Evolutionary conservation across 2,113 vertebrate species (phyloP).

Genomic region (Struthio camelus): DNA sequence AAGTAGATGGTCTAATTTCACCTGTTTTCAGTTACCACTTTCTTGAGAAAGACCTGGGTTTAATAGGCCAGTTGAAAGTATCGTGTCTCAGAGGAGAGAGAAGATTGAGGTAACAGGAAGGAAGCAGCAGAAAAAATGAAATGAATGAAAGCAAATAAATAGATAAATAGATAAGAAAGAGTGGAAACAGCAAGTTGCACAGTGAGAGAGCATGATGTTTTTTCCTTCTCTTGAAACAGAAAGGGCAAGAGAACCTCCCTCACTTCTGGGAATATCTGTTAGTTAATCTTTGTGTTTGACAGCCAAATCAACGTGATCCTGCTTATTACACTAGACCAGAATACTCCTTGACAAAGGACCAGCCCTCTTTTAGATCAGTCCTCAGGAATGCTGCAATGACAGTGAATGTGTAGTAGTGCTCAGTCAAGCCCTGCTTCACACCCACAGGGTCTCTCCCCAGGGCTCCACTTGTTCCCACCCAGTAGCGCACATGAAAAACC

Average conservation of each 20-base stretch:
- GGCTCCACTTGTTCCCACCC: neutral
- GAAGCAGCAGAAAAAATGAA: neutral
- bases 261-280: neutral
- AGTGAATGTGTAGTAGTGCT: neutral
- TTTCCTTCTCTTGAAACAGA: neutral
- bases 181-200: neutral
- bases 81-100: neutral
- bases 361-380: neutral
- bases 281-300: neutral
- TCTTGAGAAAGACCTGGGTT: neutral
- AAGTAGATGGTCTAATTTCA: neutral
- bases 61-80: neutral
- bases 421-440: neutral
- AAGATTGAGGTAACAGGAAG: neutral
- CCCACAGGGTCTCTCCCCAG: neutral
- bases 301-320: neutral
- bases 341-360: neutral
- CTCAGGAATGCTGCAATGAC: neutral
- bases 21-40: neutral
- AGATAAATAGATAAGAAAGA: neutral
- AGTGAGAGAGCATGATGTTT: neutral
- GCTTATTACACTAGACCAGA: neutral
- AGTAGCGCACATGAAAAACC: neutral
- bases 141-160: neutral
- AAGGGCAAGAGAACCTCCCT: neutral